Evolutionary conservation across 2,113 vertebrate species (phyloP).

Genomic region (Leptocoma aspasia): DNA sequence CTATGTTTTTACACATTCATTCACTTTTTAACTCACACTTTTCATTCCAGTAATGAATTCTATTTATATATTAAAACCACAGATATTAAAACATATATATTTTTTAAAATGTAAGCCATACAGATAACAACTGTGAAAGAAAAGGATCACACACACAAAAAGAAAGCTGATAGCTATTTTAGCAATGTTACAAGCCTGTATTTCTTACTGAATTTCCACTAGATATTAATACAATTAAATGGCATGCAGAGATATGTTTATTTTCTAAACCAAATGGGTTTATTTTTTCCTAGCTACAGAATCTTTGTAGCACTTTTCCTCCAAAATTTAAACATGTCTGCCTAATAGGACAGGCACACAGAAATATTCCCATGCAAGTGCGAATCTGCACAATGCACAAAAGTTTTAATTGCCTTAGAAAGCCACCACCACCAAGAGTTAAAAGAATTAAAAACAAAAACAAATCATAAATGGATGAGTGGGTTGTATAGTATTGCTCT

Average conservation of each 20-base stretch:
- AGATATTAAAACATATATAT: neutral
- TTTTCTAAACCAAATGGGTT: neutral
- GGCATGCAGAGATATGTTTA: neutral
- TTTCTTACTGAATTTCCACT: neutral
- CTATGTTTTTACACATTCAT: neutral
- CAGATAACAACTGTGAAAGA: neutral
- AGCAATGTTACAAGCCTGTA: neutral
- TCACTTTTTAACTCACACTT: neutral
- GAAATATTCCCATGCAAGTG: constrained; percentile 32
- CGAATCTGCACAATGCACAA: neutral
- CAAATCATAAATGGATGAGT: constrained; percentile 50
- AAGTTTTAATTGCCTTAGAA: constrained; percentile 58
- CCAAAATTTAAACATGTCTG: neutral
- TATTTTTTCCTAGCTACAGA: neutral
- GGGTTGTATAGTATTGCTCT: constrained; percentile 15
- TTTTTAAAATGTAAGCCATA: neutral
- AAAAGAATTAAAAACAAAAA: constrained; percentile 57
- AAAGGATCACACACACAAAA: neutral
- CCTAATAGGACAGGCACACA: neutral
- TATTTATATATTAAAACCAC: neutral
- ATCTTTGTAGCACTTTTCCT: neutral
- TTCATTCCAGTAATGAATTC: neutral
- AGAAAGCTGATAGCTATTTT: neutral
- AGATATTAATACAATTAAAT: neutral
- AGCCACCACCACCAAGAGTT: constrained; percentile 10